phyloP scores from a whole-genome alignment of 1,140 invertebrate species.

The Chelonus insularis region DNA sequence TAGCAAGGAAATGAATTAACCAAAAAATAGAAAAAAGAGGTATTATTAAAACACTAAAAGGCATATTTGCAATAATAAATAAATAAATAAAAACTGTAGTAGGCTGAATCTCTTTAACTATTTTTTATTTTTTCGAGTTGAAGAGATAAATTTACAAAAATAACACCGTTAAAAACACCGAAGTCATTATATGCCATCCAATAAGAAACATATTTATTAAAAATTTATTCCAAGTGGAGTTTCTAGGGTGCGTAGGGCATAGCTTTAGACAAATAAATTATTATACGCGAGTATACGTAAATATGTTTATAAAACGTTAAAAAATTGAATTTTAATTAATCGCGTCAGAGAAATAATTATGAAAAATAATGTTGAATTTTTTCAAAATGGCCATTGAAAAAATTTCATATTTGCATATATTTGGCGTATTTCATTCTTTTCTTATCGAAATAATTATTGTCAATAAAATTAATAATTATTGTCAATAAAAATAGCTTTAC shows the following conservation, averaged over 20 bases:
- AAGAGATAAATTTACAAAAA: not conserved
- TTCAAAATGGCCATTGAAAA: too few species aligned
- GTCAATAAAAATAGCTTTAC: too few species aligned
- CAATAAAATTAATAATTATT: too few species aligned
- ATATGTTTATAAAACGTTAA: conserved; percentile 19
- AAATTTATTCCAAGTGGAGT: conserved; percentile 10
- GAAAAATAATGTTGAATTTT: not conserved
- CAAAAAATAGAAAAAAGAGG: not conserved
- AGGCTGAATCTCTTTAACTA: not conserved
- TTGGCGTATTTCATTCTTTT: too few species aligned
- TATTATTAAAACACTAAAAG: too few species aligned
- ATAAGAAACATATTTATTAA: conserved; percentile 3
- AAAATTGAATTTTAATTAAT: not conserved
- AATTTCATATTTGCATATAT: too few species aligned
- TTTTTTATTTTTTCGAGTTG: not conserved
- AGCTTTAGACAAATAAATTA: conserved; percentile 20
- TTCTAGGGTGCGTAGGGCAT: conserved; percentile 14
- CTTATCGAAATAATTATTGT: too few species aligned
- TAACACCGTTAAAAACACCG: conserved; percentile 9
- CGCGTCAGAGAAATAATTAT: not conserved
- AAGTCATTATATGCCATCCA: conserved; percentile 28
- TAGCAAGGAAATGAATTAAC: not conserved
- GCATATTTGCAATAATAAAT: too few species aligned
- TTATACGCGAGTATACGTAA: conserved; percentile 22
- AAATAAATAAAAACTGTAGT: not conserved